phyloP scores from a whole-genome alignment of 2,888 invertebrate genomes.

The Neria commutata region DNA sequence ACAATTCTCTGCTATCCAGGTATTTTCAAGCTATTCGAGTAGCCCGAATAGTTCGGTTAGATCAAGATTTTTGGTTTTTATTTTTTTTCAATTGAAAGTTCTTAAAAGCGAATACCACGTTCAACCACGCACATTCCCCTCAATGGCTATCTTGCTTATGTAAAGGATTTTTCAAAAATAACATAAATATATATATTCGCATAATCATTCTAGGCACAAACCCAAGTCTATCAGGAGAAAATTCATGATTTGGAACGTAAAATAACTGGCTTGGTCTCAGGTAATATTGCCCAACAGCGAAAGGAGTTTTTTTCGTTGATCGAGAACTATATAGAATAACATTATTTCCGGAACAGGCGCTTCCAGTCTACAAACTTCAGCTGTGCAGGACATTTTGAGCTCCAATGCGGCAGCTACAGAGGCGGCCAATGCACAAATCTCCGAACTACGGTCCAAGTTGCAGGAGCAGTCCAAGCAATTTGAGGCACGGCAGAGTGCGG shows the following conservation, averaged over 20 bases:
- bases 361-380: conserved; percentile 39
- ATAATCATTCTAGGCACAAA: conserved; percentile 54
- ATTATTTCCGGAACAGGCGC: conserved; percentile 37
- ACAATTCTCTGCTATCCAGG: too few relatives aligned
- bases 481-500: conserved; percentile 35
- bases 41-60: too few relatives aligned
- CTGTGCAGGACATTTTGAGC: conserved; percentile 25
- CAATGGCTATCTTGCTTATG: not conserved
- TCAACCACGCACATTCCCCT: not conserved
- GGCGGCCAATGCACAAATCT: conserved; percentile 30
- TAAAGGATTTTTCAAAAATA: not conserved
- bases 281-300: too few relatives aligned
- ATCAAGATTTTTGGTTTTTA: not conserved
- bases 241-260: conserved; percentile 56
- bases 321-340: too few relatives aligned
- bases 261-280: conserved; percentile 44
- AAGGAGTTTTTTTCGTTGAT: not conserved
- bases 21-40: too few relatives aligned
- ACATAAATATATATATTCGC: not conserved
- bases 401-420: conserved; percentile 23
- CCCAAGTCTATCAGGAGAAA: conserved; percentile 59
- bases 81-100: not conserved
- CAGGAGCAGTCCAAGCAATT: conserved; percentile 30
- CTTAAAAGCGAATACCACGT: not conserved
- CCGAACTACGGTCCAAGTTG: conserved; percentile 37